Conservation (phyloP, 2,113 vertebrate genomes). For the Mellivora capensis region DNA sequence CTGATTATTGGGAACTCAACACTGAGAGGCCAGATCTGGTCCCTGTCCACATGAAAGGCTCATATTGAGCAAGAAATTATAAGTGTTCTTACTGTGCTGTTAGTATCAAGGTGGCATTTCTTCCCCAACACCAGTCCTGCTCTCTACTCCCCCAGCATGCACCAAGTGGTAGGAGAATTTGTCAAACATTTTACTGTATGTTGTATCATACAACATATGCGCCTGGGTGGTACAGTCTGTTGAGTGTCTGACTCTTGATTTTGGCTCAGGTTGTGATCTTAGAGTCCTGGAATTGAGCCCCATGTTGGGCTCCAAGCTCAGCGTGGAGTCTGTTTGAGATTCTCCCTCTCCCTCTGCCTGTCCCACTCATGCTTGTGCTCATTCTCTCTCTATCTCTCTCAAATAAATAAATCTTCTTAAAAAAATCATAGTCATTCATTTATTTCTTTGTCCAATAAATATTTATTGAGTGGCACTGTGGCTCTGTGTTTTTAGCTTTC, state of each 20-base stretch:
- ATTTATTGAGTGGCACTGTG: background rate
- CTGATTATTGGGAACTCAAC: background rate
- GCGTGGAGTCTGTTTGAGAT: background rate
- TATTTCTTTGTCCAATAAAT: conserved; percentile 12
- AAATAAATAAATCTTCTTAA: background rate
- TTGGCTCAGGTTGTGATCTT: background rate
- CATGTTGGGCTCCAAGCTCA: background rate
- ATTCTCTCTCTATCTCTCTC: background rate
- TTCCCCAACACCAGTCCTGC: background rate
- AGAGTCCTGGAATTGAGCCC: background rate
- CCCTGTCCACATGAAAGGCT: background rate
- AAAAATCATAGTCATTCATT: background rate
- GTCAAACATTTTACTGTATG: conserved; percentile 5
- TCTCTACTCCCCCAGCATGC: background rate
- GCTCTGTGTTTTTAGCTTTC: background rate
- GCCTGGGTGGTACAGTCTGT: background rate
- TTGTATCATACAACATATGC: too few relatives aligned
- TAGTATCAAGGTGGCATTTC: background rate
- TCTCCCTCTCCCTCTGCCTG: background rate
- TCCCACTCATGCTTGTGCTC: background rate
- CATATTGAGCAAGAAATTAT: background rate
- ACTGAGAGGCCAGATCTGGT: background rate
- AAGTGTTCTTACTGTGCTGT: background rate
- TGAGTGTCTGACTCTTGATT: background rate
- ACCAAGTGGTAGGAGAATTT: background rate